Conservation (phyloP, 2,888 invertebrate species). For the Cantharis rufa region DNA sequence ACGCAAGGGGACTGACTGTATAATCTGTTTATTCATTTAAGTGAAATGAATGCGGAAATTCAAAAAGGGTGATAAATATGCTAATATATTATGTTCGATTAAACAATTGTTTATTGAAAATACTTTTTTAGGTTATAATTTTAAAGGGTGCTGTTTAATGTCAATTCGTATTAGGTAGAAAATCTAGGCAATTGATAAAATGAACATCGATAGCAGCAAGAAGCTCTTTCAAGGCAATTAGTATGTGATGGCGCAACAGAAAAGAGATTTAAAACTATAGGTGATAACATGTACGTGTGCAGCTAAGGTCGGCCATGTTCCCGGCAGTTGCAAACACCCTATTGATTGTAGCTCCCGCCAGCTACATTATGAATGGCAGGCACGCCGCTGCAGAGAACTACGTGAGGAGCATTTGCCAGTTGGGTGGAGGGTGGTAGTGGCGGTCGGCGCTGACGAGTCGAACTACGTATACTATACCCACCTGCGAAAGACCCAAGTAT, state of each 20-base stretch:
- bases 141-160: background rate
- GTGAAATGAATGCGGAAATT: background rate
- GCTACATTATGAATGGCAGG: conserved; percentile 63
- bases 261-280: conserved; percentile 45
- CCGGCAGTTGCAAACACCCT: conserved; percentile 56
- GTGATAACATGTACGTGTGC: conserved; percentile 53
- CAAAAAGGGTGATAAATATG: background rate
- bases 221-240: conserved; percentile 36
- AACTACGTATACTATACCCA: conserved; percentile 61
- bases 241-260: conserved; percentile 37
- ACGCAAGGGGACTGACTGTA: background rate
- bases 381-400: conserved; percentile 64
- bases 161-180: conserved; percentile 4
- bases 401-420: conserved; percentile 61
- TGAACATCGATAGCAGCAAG: conserved; percentile 22
- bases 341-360: conserved; percentile 56
- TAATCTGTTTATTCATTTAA: background rate
- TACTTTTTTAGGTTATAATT: conserved; percentile 1
- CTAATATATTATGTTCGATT: conserved; percentile 1
- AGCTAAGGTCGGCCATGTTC: conserved; percentile 56
- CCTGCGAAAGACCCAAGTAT: conserved; percentile 99
- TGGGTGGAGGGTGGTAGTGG: conserved; percentile 46
- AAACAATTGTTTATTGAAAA: conserved; percentile 5
- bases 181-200: conserved; percentile 26
- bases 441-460: conserved; percentile 53